These are phyloP conservation scores for Busseola fusca DNA, from an alignment of 2,888 invertebrate species.

Conservation along the genomic window DNA sequence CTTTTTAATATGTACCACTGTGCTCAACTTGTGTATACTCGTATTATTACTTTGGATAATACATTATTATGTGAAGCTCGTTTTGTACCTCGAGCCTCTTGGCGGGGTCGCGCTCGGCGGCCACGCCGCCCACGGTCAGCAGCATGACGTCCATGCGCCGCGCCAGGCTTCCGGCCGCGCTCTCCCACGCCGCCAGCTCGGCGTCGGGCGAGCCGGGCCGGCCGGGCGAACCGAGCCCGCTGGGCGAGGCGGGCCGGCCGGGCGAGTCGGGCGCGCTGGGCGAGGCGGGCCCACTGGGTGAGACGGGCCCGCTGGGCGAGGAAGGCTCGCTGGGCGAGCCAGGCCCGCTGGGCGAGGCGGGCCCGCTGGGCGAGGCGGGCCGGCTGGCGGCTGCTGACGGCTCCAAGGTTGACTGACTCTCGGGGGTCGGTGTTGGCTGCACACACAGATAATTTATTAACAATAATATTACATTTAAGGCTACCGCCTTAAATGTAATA, in stretches of 20 bases:
- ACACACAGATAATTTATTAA: background rate
- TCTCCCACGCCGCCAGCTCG: conserved; percentile 50
- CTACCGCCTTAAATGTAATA: too few species aligned
- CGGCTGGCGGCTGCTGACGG: background rate
- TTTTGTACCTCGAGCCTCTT: conserved; percentile 82
- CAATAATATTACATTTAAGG: background rate
- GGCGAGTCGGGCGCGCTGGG: background rate
- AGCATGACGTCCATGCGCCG: conserved; percentile 89
- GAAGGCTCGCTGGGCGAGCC: too few species aligned
- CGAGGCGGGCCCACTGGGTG: too few species aligned
- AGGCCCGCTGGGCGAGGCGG: conserved; percentile 67
- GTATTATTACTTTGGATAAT: background rate
- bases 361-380: conserved; percentile 70
- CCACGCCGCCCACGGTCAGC: conserved; percentile 89
- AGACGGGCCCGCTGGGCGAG: too few species aligned
- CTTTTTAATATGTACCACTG: background rate
- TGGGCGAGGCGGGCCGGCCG: fast-evolving
- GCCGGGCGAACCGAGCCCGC: conserved; percentile 69
- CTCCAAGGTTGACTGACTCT: too few species aligned
- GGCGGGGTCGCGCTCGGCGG: conserved; percentile 89
- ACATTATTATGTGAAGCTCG: background rate
- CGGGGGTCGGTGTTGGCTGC: conserved; percentile 3
- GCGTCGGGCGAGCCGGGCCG: background rate
- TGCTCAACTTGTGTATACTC: background rate
- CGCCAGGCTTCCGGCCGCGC: conserved; percentile 74